Percentiles rank a stretch among this genome's conserved stretches.
Evolutionary conservation across 2,888 invertebrate species (phyloP).

Genomic region (Agrotis puta): DNA sequence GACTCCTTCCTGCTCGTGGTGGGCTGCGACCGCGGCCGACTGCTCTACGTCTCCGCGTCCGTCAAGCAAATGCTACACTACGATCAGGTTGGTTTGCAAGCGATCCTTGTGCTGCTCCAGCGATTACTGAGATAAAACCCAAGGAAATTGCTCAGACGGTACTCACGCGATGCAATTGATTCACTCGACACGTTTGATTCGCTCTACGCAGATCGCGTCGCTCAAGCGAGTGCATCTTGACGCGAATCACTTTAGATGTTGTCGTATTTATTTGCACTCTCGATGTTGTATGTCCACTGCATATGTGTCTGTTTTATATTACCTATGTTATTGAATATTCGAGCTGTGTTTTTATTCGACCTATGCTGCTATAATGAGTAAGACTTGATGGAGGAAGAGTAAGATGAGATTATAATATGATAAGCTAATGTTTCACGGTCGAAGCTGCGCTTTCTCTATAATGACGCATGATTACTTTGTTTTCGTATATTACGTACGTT

Average conservation of each 20-base stretch:
- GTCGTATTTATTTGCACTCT: not conserved
- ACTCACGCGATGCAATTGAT: too few species aligned
- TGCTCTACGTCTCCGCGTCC: constrained; percentile 97
- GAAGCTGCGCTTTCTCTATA: not conserved
- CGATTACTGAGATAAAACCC: too few species aligned
- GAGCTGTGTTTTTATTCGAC: not conserved
- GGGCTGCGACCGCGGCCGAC: constrained; percentile 97
- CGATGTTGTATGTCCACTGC: not conserved
- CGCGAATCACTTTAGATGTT: not conserved
- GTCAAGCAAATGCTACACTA: constrained; percentile 96
- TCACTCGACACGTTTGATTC: too few species aligned
- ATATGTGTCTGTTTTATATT: not conserved
- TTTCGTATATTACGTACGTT: too few species aligned
- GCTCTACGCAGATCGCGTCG: too few species aligned
- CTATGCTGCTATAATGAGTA: not conserved
- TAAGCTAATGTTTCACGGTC: constrained; percentile 2
- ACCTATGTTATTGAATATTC: not conserved
- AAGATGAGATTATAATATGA: too few species aligned
- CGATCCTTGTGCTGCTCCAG: not conserved
- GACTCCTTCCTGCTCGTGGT: constrained; percentile 98
- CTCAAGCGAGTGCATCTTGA: too few species aligned
- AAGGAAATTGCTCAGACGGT: not conserved
- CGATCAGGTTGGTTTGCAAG: constrained; percentile 92
- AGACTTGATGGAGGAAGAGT: not conserved
- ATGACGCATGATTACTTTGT: not conserved